Percentiles rank a stretch among this genome's conserved stretches.
Conservation (phyloP, 2,113 vertebrate genomes). For the Corythoichthys intestinalis region DNA sequence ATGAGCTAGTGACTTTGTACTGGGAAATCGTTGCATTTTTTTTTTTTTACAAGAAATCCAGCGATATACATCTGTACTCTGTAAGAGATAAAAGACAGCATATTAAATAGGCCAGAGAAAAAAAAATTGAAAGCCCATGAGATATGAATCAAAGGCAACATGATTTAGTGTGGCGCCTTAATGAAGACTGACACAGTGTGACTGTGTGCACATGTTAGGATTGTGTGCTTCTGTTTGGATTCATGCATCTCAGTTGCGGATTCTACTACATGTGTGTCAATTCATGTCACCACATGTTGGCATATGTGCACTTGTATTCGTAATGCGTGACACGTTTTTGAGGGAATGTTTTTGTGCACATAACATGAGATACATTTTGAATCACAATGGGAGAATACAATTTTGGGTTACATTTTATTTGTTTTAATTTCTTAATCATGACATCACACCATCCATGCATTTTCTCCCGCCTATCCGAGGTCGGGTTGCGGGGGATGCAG, state of each 20-base stretch:
- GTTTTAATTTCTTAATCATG: too few relatives aligned
- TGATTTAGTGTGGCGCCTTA: conserved; percentile 21
- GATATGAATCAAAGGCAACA: conserved; percentile 25
- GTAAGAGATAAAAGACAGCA: background rate
- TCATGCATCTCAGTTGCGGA: conserved; percentile 5
- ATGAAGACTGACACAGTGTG: conserved; percentile 19
- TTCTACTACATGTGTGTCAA: conserved; percentile 6
- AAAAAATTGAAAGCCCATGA: background rate
- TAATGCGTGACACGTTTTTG: background rate
- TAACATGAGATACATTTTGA: too few relatives aligned
- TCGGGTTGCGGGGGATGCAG: too few relatives aligned
- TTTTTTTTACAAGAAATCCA: background rate
- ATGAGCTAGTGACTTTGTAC: conserved; percentile 14
- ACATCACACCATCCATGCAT: too few relatives aligned
- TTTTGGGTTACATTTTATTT: too few relatives aligned
- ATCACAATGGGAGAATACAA: too few relatives aligned
- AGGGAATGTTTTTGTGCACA: background rate
- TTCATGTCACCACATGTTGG: background rate
- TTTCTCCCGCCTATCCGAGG: too few relatives aligned
- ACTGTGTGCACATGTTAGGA: conserved; percentile 1
- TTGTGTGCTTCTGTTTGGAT: background rate
- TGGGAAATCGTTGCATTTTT: conserved; percentile 4
- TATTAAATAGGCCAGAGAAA: conserved; percentile 8
- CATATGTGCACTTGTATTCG: background rate
- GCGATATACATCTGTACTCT: conserved; percentile 4